A percentile compares a stretch with the other conserved stretches of the same genome.
Conservation (phyloP, 2,888 invertebrate genomes). For the Margaritifera margaritifera region DNA sequence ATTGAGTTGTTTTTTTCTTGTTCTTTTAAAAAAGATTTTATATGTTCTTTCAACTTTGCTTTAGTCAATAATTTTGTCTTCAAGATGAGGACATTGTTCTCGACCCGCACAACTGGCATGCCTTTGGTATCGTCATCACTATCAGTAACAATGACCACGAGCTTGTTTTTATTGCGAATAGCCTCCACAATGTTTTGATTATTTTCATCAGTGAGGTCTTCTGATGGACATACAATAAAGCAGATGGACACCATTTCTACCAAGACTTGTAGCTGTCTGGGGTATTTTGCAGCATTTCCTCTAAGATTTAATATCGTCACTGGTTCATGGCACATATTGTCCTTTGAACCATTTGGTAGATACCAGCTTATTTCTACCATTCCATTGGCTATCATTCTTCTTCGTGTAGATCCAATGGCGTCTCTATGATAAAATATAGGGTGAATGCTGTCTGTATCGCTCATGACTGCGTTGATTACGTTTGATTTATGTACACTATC, state of each 20-base stretch:
- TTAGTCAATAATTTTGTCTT: too few relatives aligned
- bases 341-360: background rate
- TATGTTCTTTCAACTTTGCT: too few relatives aligned
- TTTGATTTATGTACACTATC: constrained; percentile 4
- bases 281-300: constrained; percentile 1
- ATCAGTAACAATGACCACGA: too few relatives aligned
- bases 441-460: constrained; percentile 8
- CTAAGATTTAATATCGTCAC: constrained; percentile 7
- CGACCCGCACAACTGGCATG: too few relatives aligned
- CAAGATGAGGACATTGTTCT: too few relatives aligned
- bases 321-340: constrained; percentile 1
- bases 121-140: too few relatives aligned
- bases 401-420: constrained; percentile 5
- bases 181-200: too few relatives aligned
- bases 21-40: background rate
- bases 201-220: too few relatives aligned
- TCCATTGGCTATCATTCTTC: constrained; percentile 1
- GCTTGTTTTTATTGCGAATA: too few relatives aligned
- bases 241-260: constrained; percentile 2
- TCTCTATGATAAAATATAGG: constrained; percentile 14
- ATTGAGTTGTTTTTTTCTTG: constrained; percentile 4
- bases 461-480: constrained; percentile 5
- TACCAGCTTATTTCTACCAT: constrained; percentile 16
- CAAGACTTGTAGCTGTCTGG: background rate
- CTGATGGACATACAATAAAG: background rate